These are phyloP conservation scores for Trachurus trachurus DNA, from an alignment of 2,797 vertebrate genomes.

Conservation along the genomic window DNA sequence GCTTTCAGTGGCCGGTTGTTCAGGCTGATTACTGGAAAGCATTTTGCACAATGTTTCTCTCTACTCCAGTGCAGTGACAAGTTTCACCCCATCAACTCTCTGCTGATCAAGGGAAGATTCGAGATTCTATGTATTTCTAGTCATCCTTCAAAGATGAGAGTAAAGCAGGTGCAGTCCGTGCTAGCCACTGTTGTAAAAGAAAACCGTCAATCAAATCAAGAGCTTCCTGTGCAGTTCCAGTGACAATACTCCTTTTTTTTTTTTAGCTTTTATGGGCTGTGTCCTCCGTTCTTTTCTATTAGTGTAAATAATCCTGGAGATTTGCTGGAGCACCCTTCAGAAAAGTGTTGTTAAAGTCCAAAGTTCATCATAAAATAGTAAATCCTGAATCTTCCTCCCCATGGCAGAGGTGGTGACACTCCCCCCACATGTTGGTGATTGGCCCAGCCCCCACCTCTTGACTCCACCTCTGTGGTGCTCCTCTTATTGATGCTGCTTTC, in stretches of 20 bases:
- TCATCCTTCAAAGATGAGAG: neutral
- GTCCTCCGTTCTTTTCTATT: neutral
- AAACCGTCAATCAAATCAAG: neutral
- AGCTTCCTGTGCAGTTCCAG: neutral
- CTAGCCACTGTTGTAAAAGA: neutral
- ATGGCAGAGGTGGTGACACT: slow-evolving; percentile 47
- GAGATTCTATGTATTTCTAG: slow-evolving; percentile 1
- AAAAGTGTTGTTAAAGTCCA: neutral
- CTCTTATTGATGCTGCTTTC: slow-evolving; percentile 39
- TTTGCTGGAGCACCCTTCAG: neutral
- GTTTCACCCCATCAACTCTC: slow-evolving; percentile 43
- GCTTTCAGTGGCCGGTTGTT: slow-evolving; percentile 66
- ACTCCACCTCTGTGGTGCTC: slow-evolving; percentile 50
- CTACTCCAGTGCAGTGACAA: slow-evolving; percentile 39
- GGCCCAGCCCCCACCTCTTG: slow-evolving; percentile 36
- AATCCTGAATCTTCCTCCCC: slow-evolving; percentile 56
- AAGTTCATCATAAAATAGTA: neutral
- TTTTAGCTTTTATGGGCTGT: no score
- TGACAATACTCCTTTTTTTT: neutral
- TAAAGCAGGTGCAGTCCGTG: neutral
- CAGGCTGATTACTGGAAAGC: slow-evolving; percentile 69
- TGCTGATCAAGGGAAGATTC: slow-evolving; percentile 52
- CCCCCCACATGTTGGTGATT: slow-evolving; percentile 48
- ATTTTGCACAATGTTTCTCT: slow-evolving; percentile 61
- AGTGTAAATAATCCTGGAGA: neutral